A percentile compares a stretch with the other conserved stretches of the same genome.
Conservation (phyloP, 1,140 invertebrate species). For the Drosophila nannoptera region DNA sequence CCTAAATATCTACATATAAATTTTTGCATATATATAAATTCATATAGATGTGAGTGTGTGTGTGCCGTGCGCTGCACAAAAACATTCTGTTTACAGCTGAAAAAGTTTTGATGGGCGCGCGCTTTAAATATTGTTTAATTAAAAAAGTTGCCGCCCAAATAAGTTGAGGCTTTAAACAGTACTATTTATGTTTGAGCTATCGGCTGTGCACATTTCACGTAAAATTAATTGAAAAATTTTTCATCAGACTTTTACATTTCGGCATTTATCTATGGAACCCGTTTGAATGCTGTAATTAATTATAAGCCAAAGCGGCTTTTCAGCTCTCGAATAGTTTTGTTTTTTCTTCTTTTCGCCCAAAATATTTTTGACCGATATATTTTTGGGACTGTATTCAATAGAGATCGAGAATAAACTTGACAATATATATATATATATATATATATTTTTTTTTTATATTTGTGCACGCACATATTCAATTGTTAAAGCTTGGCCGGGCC, state of each 20-base stretch:
- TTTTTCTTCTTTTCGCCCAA: background rate
- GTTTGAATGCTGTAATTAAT: conserved; percentile 3
- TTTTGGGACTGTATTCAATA: too few species aligned
- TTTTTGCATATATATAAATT: conserved; percentile 11
- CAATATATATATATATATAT: too few species aligned
- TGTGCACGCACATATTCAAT: conserved; percentile 3
- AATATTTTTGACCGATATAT: background rate
- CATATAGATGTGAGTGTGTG: conserved; percentile 7
- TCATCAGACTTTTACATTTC: background rate
- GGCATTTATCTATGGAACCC: background rate
- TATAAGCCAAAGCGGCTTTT: background rate
- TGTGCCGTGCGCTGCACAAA: conserved; percentile 18
- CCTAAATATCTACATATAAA: background rate
- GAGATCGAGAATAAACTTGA: too few species aligned
- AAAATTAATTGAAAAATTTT: conserved; percentile 3
- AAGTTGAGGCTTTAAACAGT: background rate
- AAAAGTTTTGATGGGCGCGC: conserved; percentile 52
- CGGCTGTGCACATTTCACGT: background rate
- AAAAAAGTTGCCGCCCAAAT: conserved; percentile 54
- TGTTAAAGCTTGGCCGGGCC: conserved; percentile 5
- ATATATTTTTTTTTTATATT: too few species aligned
- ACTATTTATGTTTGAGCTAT: conserved; percentile 7
- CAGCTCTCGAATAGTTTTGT: background rate
- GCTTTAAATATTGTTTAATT: conserved; percentile 71
- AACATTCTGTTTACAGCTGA: conserved; percentile 66